Base-by-base conservation (phyloP, 2,888 invertebrate genomes). In the Pammene fasciana region DNA sequence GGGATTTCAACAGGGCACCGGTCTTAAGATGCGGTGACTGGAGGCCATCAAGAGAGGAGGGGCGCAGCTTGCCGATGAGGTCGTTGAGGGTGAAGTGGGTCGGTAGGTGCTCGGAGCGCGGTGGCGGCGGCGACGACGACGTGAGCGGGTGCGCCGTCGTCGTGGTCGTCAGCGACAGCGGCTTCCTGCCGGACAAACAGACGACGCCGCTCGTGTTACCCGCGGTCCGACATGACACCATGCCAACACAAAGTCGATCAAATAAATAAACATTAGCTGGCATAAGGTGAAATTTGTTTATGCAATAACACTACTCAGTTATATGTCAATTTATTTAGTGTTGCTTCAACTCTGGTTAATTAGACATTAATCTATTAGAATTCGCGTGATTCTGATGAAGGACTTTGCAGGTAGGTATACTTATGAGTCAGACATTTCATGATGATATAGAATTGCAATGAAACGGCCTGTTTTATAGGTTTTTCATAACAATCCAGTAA, bases 141-240 rank as follows among this genome's bases (percentile, higher is more conserved):
- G 92, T 93, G 78, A 93, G 88, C 74, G 91, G 93, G 82, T 89
- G 91, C 78, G 93, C 93, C 78, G 94, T 93, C 81, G 93, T 93
- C 86, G 93, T 93, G 79, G 93, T 93, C 86, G 93, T 93, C 90
- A 93, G 85, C 77, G 93, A 93, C 74, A 92, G 89, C 79, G 93
- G 93, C 83, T 93, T 94, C 86, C 94, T 94, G 88, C 75, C 73
- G 75, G 76, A 72, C 76, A 83, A 86, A 82, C 70, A 67, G 77
- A 81, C 75, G 80, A 77, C 84, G 86, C 86, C 87, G 86, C 88
- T 86, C 88, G 79, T 77, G 83, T 90, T 87, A 86, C 70, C 70
- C 70, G 60, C 70, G 60, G 60, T 65, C 54, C 65, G 45, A 54
- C 82, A 86, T 82, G 83, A 76, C 85, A 80, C 76, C 74, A 76